phyloP scores from a whole-genome alignment of 2,888 invertebrate genomes.

The Catocala sponsa region DNA sequence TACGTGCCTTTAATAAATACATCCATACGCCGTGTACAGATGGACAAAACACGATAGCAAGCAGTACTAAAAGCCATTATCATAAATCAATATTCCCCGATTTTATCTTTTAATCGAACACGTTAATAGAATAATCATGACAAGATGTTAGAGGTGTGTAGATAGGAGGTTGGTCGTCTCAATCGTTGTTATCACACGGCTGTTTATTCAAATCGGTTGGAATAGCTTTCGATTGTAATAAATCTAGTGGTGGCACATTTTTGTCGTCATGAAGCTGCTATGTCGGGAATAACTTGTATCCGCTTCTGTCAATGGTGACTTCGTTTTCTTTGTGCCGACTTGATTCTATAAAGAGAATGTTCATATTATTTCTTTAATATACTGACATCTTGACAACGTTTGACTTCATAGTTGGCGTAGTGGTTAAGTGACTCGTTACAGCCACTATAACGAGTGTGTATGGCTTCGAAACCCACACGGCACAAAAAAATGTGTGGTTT shows the following conservation, averaged over 20 bases:
- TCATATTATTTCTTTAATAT: too few species aligned
- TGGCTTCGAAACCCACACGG: too few species aligned
- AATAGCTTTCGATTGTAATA: constrained; percentile 77
- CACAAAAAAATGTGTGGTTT: too few species aligned
- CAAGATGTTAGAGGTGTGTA: constrained; percentile 55
- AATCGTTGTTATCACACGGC: constrained; percentile 67
- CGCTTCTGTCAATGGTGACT: constrained; percentile 51
- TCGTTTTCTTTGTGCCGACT: constrained; percentile 45
- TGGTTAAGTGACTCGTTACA: too few species aligned
- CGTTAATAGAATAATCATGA: constrained; percentile 71
- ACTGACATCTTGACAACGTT: too few species aligned
- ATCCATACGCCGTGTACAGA: constrained; percentile 22
- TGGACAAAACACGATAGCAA: constrained; percentile 34
- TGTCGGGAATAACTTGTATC: constrained; percentile 58
- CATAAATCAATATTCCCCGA: constrained; percentile 64
- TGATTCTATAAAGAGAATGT: constrained; percentile 3
- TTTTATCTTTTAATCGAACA: constrained; percentile 67
- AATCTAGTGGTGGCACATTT: constrained; percentile 75
- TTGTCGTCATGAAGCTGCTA: constrained; percentile 65
- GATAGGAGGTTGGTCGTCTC: constrained; percentile 53
- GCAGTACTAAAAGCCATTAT: constrained; percentile 49
- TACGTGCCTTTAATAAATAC: constrained; percentile 33
- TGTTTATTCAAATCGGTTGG: constrained; percentile 76
- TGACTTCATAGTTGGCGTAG: too few species aligned
- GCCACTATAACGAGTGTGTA: too few species aligned